Percentiles rank a stretch among this genome's conserved stretches.
phyloP scores from a whole-genome alignment of 2,113 vertebrate species.

The Anhinga rufa region DNA sequence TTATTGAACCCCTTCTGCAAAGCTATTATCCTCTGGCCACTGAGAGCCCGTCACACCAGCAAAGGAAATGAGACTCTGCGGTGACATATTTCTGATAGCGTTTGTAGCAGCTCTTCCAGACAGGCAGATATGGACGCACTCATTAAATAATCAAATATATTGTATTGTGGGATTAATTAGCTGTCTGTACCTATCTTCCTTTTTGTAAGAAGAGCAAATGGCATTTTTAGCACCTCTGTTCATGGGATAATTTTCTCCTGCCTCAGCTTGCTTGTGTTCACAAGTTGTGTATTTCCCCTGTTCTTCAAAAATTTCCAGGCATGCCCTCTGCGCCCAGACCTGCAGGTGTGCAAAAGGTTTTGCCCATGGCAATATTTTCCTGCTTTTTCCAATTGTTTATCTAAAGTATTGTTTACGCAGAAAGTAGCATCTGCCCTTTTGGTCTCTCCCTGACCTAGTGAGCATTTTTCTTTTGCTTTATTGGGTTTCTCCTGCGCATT shows the following conservation, averaged over 20 bases:
- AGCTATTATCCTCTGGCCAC: neutral
- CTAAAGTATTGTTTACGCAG: neutral
- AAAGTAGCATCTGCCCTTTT: neutral
- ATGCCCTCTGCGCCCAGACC: neutral
- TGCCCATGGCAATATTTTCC: neutral
- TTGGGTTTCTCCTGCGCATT: neutral
- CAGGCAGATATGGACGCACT: neutral
- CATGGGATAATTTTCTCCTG: neutral
- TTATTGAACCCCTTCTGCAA: neutral
- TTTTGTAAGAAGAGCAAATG: neutral
- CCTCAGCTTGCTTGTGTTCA: neutral
- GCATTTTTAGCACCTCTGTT: neutral
- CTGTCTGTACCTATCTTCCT: neutral
- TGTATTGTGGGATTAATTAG: neutral
- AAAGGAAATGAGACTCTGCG: neutral
- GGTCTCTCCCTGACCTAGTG: neutral
- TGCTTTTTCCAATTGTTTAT: neutral
- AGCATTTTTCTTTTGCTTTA: neutral
- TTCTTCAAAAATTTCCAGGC: neutral
- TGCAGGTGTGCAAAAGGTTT: neutral
- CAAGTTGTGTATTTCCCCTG: neutral
- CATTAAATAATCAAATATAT: constrained; percentile 26
- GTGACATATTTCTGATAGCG: neutral
- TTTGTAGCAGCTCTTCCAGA: neutral
- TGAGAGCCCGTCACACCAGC: neutral